Percentiles rank a stretch among this genome's conserved stretches.
Evolutionary conservation across 2,113 vertebrate species (phyloP).

Genomic region (Chloebia gouldiae): DNA sequence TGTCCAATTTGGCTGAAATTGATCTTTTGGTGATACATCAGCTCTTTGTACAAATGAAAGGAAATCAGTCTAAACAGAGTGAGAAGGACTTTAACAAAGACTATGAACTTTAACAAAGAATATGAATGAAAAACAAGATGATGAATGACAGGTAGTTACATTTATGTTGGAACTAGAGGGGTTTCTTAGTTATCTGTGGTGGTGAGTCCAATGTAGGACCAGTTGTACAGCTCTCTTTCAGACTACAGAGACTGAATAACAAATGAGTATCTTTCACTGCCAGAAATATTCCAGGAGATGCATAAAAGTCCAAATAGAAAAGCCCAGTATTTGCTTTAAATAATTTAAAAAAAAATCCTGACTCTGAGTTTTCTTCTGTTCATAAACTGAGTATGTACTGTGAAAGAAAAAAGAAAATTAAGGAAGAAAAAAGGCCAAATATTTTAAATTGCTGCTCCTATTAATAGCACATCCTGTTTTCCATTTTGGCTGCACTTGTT

Average conservation of each 20-base stretch:
- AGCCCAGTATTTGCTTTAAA: neutral
- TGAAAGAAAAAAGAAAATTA: neutral
- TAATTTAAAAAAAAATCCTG: fast-evolving
- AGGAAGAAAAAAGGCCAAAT: neutral
- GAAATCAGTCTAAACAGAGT: neutral
- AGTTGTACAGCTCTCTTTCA: neutral
- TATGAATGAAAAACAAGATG: neutral
- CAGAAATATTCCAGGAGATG: neutral
- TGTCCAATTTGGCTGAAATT: neutral
- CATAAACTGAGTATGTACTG: neutral
- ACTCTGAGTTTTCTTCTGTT: neutral
- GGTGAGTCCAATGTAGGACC: neutral
- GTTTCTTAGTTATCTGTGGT: neutral
- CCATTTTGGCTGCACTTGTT: neutral
- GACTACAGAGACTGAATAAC: neutral
- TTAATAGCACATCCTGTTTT: slow-evolving; percentile 31
- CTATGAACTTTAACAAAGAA: neutral
- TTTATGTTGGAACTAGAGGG: neutral
- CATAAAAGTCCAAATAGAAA: neutral
- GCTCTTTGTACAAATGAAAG: neutral
- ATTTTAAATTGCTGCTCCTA: neutral
- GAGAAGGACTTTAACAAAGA: neutral
- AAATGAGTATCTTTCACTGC: neutral
- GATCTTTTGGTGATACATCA: neutral
- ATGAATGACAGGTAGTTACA: neutral